phyloP scores from a whole-genome alignment of 2,113 vertebrate genomes.

The Thomomys bottae region DNA sequence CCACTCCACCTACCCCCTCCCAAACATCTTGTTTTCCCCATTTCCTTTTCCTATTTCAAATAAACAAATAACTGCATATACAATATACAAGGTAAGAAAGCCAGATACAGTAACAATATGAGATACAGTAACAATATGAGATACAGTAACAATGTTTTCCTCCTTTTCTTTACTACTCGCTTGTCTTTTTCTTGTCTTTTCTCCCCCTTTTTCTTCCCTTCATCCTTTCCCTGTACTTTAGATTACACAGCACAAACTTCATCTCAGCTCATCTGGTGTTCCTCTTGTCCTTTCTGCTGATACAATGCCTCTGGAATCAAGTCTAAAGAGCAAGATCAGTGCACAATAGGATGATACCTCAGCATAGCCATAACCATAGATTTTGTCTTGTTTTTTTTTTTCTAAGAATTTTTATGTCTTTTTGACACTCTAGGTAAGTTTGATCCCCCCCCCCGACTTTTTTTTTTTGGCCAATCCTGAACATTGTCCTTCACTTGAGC shows the following conservation, averaged over 20 bases:
- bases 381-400: slow-evolving; percentile 56
- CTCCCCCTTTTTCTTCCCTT: accelerated
- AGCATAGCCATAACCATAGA: slow-evolving; percentile 69
- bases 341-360: slow-evolving; percentile 55
- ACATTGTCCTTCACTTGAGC: too few species aligned
- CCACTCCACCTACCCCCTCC: too few species aligned
- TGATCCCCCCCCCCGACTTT: too few species aligned
- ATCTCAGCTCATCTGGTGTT: slow-evolving; percentile 58
- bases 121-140: too few species aligned
- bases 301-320: slow-evolving; percentile 56
- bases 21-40: too few species aligned
- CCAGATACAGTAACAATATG: too few species aligned
- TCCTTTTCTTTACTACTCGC: not conserved
- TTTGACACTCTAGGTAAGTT: not conserved
- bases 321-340: slow-evolving; percentile 45
- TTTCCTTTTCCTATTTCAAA: too few species aligned
- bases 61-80: too few species aligned
- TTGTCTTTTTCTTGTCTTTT: not conserved
- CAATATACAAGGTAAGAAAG: too few species aligned
- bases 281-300: slow-evolving; percentile 80
- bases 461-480: too few species aligned
- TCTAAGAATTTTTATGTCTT: slow-evolving; percentile 51
- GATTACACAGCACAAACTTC: too few species aligned
- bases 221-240: not conserved
- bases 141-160: too few species aligned